Evolutionary conservation across 2,888 invertebrate species (phyloP).

Genomic region (Lasioglossum figueresi): DNA sequence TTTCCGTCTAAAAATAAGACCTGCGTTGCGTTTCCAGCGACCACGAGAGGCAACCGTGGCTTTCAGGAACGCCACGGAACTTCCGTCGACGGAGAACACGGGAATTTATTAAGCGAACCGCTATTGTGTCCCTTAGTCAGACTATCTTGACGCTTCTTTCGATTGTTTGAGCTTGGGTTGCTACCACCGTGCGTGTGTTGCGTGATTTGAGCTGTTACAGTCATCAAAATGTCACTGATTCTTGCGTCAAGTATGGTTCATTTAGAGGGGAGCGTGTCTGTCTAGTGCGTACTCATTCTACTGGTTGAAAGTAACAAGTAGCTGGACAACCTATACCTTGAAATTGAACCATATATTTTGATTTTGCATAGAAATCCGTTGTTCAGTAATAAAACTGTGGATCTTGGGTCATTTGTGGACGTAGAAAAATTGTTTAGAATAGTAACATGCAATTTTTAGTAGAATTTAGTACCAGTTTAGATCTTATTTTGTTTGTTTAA

Average conservation of each 20-base stretch:
- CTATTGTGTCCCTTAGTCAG: neutral
- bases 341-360: too few species aligned
- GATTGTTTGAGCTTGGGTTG: neutral
- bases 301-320: neutral
- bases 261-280: neutral
- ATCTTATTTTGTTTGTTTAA: neutral
- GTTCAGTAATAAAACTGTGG: neutral
- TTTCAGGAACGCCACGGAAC: neutral
- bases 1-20: slow-evolving; percentile 34
- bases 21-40: slow-evolving; percentile 10
- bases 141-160: neutral
- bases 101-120: slow-evolving; percentile 9
- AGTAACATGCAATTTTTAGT: neutral
- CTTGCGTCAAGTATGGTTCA: neutral
- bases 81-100: neutral
- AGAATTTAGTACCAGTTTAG: neutral
- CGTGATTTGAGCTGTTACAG: neutral
- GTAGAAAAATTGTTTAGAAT: neutral
- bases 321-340: neutral
- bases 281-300: neutral
- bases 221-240: neutral
- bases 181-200: neutral
- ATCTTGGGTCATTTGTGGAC: neutral
- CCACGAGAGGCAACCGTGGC: neutral
- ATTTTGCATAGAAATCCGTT: too few species aligned